Conservation (phyloP, 1,140 invertebrate species). For the Venturia canescens region DNA sequence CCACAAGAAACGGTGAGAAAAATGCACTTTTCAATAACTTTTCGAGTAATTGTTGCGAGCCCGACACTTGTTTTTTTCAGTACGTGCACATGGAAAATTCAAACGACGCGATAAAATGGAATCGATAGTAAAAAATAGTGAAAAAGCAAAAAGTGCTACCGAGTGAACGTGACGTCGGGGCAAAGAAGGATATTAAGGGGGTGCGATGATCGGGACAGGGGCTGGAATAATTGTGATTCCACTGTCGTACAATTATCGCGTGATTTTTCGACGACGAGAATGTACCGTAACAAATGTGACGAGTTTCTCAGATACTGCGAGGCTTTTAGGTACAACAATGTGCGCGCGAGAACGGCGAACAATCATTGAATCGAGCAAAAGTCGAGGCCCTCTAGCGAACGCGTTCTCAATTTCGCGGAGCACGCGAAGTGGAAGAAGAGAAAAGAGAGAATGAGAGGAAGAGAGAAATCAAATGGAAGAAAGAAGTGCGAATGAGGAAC, state of each 20-base stretch:
- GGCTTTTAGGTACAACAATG: background rate
- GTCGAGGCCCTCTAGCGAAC: slow-evolving; percentile 26
- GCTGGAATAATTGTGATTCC: background rate
- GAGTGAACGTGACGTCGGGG: background rate
- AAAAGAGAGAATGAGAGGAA: slow-evolving; percentile 27
- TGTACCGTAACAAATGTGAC: background rate
- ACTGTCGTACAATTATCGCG: background rate
- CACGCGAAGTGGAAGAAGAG: background rate
- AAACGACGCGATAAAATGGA: too few relatives aligned
- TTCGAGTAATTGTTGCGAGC: background rate
- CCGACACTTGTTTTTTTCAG: background rate
- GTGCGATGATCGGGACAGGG: slow-evolving; percentile 3
- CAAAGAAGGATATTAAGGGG: background rate
- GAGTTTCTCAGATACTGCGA: background rate
- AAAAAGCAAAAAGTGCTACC: background rate
- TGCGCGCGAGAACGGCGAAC: slow-evolving; percentile 34
- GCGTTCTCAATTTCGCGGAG: slow-evolving; percentile 2
- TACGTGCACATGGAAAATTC: background rate
- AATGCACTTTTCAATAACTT: background rate
- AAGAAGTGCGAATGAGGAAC: slow-evolving; percentile 24
- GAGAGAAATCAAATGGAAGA: slow-evolving; percentile 45
- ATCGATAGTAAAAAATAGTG: background rate
- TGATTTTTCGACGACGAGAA: background rate
- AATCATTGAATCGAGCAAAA: slow-evolving; percentile 44
- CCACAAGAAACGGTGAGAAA: background rate